These are phyloP conservation scores for Zootermopsis nevadensis DNA, from an alignment of 2,888 invertebrate genomes.

Conservation along the genomic window DNA sequence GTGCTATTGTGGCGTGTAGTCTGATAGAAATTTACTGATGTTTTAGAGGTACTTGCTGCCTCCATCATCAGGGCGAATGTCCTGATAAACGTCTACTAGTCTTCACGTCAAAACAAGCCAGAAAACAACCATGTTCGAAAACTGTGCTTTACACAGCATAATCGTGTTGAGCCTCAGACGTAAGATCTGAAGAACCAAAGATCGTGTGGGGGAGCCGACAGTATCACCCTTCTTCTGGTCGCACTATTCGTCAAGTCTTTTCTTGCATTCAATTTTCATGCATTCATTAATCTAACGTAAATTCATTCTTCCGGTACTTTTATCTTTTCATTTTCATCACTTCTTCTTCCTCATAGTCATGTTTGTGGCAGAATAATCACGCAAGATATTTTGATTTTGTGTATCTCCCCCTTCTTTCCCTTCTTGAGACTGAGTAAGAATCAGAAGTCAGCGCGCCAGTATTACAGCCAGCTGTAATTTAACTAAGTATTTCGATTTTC, in stretches of 20 bases:
- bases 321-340: neutral
- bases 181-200: too few species aligned
- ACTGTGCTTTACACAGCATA: too few species aligned
- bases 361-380: neutral
- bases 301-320: conserved; percentile 16
- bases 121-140: too few species aligned
- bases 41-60: too few species aligned
- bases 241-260: conserved; percentile 39
- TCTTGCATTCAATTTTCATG: conserved; percentile 45
- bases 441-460: neutral
- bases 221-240: conserved; percentile 36
- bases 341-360: neutral
- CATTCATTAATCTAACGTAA: conserved; percentile 47
- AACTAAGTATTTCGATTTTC: too few species aligned
- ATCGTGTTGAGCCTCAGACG: too few species aligned
- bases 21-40: too few species aligned
- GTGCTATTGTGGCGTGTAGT: too few species aligned
- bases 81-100: too few species aligned
- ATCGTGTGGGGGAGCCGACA: neutral
- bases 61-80: too few species aligned
- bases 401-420: neutral
- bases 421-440: neutral
- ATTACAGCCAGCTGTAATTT: too few species aligned
- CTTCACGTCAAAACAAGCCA: too few species aligned
- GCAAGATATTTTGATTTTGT: neutral